A percentile compares a stretch with the other conserved stretches of the same genome.
Conservation (phyloP, 1,140 invertebrate genomes). For the Drepana arcuata region DNA sequence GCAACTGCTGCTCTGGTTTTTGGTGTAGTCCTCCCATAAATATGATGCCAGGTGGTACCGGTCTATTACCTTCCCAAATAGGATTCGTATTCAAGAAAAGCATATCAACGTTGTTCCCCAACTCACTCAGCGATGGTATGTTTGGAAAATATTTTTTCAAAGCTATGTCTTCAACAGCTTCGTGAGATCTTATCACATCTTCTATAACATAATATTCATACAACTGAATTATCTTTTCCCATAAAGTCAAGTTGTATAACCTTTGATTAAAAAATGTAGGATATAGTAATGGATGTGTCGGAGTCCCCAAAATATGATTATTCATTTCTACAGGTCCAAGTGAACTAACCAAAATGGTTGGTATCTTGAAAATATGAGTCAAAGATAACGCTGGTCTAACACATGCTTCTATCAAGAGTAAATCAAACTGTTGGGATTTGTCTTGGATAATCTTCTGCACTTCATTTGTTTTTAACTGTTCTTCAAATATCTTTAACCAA, state of each 20-base stretch:
- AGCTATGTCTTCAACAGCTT: slow-evolving; percentile 11
- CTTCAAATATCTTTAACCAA: slow-evolving; percentile 18
- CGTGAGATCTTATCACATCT: slow-evolving; percentile 2
- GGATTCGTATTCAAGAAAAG: slow-evolving; percentile 69
- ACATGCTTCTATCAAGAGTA: slow-evolving; percentile 26
- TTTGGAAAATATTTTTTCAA: slow-evolving; percentile 17
- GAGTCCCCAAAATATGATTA: slow-evolving; percentile 31
- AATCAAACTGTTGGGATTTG: slow-evolving; percentile 25
- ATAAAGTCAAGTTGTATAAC: slow-evolving; percentile 25
- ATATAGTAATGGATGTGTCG: slow-evolving; percentile 48
- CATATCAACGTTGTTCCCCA: slow-evolving; percentile 66
- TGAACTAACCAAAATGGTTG: slow-evolving; percentile 41
- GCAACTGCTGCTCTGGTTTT: slow-evolving; percentile 28
- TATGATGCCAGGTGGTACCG: slow-evolving; percentile 67
- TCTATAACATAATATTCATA: slow-evolving; percentile 13
- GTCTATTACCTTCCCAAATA: slow-evolving; percentile 47
- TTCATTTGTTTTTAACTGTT: slow-evolving; percentile 27
- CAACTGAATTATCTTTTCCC: slow-evolving; percentile 29
- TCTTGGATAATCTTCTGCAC: slow-evolving; percentile 30
- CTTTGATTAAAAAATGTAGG: slow-evolving; percentile 42
- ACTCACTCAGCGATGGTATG: slow-evolving; percentile 39
- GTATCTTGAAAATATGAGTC: slow-evolving; percentile 40
- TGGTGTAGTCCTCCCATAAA: slow-evolving; percentile 75
- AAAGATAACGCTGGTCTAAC: slow-evolving; percentile 23
- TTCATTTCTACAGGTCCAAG: slow-evolving; percentile 12